Evolutionary conservation across 2,113 vertebrate genomes (phyloP), one percentile per base, ranked within the genome.

Genomic region (Coregonus clupeaformis): DNA sequence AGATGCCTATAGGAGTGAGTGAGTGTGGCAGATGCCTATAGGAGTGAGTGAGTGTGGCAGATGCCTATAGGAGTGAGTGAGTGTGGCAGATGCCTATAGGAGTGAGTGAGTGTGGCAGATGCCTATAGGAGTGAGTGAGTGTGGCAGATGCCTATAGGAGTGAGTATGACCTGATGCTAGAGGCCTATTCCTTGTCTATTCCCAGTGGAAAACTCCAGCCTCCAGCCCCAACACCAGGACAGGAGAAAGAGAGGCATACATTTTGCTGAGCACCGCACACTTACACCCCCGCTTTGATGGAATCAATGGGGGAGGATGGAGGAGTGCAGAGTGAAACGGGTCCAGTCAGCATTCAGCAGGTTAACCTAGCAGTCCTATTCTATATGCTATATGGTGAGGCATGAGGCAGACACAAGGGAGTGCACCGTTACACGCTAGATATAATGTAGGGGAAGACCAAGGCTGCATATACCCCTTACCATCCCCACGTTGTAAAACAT

Each of bases 221-320:
- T 83, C 90, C 87, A 87, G 25, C 87, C 80, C 83, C 77, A 49
- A 14, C 3, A 42, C 29, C 16, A 69, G 32, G n/a, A 36, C 30
- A 69, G 36, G 45, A 76, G 59, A 80, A 84, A 6, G 12, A 75
- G 73, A 75, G 82, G 79, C 77, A 78, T 82, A 78, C 25, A 82
- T 90, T 90, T 80, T 90, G 90, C 89, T 90, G 88, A 91, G 83
- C 85, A 36, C 71, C 82, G 89, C 89, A 86, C 2, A 36, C 6
- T 6, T 36, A 36, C 81, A 62, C 59, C 47, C 30, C n/a, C n/a
- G n/a, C n/a, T n/a, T 80, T 84, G 75, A 76, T 74, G 79, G 82
- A 66, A 59, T 42, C 6, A 42, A 42, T 78, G 70, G 77, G 76
- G 83, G 75, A 30, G 81, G 36, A 36, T 2, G 9, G 9, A 42